These are phyloP conservation scores for Mactra quadrangularis DNA, from an alignment of 1,140 invertebrate genomes.

Conservation along the genomic window DNA sequence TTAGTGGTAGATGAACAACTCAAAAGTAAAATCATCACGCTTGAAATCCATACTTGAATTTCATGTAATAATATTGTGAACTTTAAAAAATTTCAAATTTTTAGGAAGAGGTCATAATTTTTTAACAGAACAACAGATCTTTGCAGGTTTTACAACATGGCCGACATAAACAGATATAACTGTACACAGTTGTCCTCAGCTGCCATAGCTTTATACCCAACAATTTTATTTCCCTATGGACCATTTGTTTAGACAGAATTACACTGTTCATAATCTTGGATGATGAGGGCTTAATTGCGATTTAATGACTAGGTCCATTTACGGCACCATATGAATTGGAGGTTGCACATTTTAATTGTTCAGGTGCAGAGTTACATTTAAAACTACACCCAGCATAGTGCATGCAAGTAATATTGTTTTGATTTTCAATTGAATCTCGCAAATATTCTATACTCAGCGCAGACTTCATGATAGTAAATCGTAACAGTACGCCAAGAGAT, in stretches of 20 bases:
- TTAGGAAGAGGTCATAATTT: no score
- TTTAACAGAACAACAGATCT: no score
- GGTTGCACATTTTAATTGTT: slow-evolving; percentile 60
- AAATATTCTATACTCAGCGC: not conserved
- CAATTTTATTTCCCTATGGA: slow-evolving; percentile 37
- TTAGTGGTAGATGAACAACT: no score
- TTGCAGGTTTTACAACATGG: no score
- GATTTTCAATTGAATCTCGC: slow-evolving; percentile 31
- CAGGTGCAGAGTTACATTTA: slow-evolving; percentile 40
- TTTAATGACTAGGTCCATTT: slow-evolving; percentile 54
- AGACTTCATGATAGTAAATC: slow-evolving; percentile 9
- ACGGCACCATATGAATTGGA: slow-evolving; percentile 28
- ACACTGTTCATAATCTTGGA: slow-evolving; percentile 41
- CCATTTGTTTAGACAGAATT: slow-evolving; percentile 51
- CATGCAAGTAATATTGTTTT: not conserved
- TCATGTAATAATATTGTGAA: no score
- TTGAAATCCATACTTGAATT: no score
- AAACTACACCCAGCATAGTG: no score
- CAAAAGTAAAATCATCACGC: no score
- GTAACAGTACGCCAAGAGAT: slow-evolving; percentile 4
- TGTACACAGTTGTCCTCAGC: slow-evolving; percentile 2
- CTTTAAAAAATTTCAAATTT: no score
- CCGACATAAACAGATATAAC: no score
- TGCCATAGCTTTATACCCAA: slow-evolving; percentile 47
- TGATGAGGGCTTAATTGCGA: slow-evolving; percentile 50